Conservation (phyloP, 2,888 invertebrate genomes). For the Trichopoda pennipes region DNA sequence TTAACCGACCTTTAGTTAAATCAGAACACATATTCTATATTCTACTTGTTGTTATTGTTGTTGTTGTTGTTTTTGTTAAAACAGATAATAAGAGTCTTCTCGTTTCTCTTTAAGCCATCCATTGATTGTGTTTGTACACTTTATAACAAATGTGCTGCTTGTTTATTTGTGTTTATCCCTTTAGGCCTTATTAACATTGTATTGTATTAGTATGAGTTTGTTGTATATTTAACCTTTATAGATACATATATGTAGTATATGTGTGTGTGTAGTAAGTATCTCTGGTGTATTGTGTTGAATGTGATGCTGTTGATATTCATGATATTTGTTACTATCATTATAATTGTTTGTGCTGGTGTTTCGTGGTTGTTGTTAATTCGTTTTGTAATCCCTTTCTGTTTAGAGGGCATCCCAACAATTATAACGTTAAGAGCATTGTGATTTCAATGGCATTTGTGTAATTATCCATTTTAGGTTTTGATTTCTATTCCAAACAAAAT, state of each 20-base stretch:
- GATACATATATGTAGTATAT: neutral
- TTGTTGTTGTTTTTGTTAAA: neutral
- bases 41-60: slow-evolving; percentile 19
- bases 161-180: slow-evolving; percentile 54
- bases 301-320: slow-evolving; percentile 45
- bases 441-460: slow-evolving; percentile 43
- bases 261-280: neutral
- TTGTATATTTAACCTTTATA: neutral
- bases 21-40: slow-evolving; percentile 52
- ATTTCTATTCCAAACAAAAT: slow-evolving; percentile 20
- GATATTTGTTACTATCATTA: slow-evolving; percentile 23
- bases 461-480: slow-evolving; percentile 41
- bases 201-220: slow-evolving; percentile 8
- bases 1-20: slow-evolving; percentile 62
- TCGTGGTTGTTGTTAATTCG: slow-evolving; percentile 48
- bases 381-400: slow-evolving; percentile 52
- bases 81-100: slow-evolving; percentile 48
- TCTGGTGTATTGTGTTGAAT: slow-evolving; percentile 40
- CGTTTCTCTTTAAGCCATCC: slow-evolving; percentile 43
- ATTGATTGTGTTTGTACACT: slow-evolving; percentile 34
- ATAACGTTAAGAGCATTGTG: slow-evolving; percentile 43
- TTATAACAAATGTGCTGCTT: slow-evolving; percentile 3
- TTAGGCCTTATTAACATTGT: slow-evolving; percentile 59
- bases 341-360: slow-evolving; percentile 10
- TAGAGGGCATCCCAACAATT: slow-evolving; percentile 46